Percentiles rank a stretch among this genome's conserved stretches.
Evolutionary conservation across 2,888 invertebrate species (phyloP).

Genomic region (Microctonus brassicae): DNA sequence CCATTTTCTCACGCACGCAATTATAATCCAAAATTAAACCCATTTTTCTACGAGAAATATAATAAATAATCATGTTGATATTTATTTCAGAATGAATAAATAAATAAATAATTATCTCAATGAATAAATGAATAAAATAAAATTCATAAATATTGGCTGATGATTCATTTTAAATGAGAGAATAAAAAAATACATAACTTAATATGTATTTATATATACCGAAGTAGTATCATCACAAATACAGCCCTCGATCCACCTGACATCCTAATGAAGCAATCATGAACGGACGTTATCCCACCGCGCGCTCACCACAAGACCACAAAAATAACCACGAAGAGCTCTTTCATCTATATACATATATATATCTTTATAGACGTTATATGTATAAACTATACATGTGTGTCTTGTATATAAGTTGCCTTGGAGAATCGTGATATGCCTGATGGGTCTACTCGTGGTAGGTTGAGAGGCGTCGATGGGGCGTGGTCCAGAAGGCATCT

Average conservation of each 20-base stretch:
- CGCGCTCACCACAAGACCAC: slow-evolving; percentile 4
- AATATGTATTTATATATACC: slow-evolving; percentile 9
- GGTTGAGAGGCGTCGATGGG: slow-evolving; percentile 38
- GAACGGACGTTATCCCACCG: slow-evolving; percentile 11
- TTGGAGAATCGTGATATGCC: slow-evolving; percentile 13
- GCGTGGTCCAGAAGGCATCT: slow-evolving; percentile 33
- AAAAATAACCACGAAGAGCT: background rate
- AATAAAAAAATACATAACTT: background rate
- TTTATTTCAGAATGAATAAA: background rate
- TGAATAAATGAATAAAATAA: background rate
- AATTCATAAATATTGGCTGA: background rate
- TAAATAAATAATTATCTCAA: too few relatives aligned
- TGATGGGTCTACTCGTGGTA: slow-evolving; percentile 19
- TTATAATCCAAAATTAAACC: background rate
- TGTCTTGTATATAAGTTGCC: background rate
- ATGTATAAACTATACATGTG: too few relatives aligned
- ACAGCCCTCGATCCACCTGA: slow-evolving; percentile 35
- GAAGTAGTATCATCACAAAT: slow-evolving; percentile 18
- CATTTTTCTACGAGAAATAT: background rate
- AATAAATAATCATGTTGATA: background rate
- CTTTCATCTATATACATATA: background rate
- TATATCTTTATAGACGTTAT: background rate
- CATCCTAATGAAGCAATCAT: slow-evolving; percentile 50
- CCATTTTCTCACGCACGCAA: background rate
- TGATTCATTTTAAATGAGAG: slow-evolving; percentile 6